These are phyloP conservation scores for Poeciliopsis presidionis DNA, from an alignment of 2,797 vertebrate species.

Conservation along the genomic window DNA sequence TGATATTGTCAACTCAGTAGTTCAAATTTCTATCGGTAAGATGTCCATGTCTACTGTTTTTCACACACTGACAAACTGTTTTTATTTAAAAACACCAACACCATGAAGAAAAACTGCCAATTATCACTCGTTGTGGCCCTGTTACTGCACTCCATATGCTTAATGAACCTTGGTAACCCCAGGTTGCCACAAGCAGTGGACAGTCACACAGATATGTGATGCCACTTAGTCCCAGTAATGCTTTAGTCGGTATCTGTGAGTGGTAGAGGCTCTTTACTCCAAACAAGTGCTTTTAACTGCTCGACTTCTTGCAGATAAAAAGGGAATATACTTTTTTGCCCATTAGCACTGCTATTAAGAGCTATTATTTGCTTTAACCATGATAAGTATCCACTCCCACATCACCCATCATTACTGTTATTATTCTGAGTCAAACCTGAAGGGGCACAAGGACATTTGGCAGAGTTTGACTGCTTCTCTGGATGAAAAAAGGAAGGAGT, in stretches of 20 bases:
- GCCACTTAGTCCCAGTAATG: conserved; percentile 30
- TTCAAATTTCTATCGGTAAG: background rate
- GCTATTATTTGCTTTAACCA: conserved; percentile 74
- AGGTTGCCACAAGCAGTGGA: conserved; percentile 9
- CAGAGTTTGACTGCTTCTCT: conserved; percentile 54
- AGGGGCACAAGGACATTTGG: conserved; percentile 69
- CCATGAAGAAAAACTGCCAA: conserved; percentile 5
- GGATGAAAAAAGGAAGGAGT: conserved; percentile 30
- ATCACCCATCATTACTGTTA: conserved; percentile 70
- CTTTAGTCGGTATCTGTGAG: conserved; percentile 48
- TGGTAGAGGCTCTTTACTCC: conserved; percentile 31
- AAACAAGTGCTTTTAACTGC: conserved; percentile 72
- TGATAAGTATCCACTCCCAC: conserved; percentile 64
- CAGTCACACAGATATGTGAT: conserved; percentile 5
- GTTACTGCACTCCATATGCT: conserved; percentile 31
- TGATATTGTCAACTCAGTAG: background rate
- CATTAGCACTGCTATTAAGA: conserved; percentile 78
- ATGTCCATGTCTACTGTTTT: background rate
- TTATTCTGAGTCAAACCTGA: conserved; percentile 74
- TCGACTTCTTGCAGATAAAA: conserved; percentile 62
- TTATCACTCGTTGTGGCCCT: conserved; percentile 25
- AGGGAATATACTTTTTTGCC: conserved; percentile 71
- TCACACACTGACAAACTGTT: background rate
- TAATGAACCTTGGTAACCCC: conserved; percentile 46
- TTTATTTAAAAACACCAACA: conserved; percentile 8